A percentile compares a stretch with the other conserved stretches of the same genome.
phyloP scores from a whole-genome alignment of 1,140 invertebrate genomes.

The Calosoma granatense region DNA sequence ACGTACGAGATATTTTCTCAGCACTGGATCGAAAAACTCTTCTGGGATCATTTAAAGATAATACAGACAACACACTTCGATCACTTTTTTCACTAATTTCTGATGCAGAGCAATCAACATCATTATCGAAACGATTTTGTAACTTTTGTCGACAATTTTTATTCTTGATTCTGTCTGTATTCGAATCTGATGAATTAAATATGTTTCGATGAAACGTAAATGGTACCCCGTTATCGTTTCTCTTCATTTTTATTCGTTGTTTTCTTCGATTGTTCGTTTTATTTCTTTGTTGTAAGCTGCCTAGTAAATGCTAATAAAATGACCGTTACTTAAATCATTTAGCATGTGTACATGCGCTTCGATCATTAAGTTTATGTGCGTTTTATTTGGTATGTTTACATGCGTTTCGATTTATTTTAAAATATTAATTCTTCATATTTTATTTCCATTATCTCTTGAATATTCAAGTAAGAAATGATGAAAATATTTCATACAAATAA shows the following conservation, averaged over 20 bases:
- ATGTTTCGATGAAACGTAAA: conserved; percentile 23
- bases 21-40: conserved; percentile 40
- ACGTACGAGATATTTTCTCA: conserved; percentile 46
- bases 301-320: background rate
- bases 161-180: conserved; percentile 11
- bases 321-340: background rate
- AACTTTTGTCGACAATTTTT: conserved; percentile 12
- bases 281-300: background rate
- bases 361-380: background rate
- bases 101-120: background rate
- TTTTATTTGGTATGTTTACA: background rate
- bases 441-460: background rate
- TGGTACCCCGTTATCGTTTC: conserved; percentile 21
- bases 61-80: conserved; percentile 26
- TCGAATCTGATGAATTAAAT: conserved; percentile 6
- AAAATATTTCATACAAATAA: too few relatives aligned
- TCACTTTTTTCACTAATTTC: conserved; percentile 15
- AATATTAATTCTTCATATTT: background rate
- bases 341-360: background rate
- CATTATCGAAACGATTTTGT: conserved; percentile 13
- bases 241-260: conserved; percentile 14
- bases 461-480: background rate
- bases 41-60: conserved; percentile 33
- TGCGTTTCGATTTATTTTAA: background rate
- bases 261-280: background rate